Percentiles rank a stretch among this genome's conserved stretches.
phyloP scores from a whole-genome alignment of 2,888 invertebrate species.

The Augiades crinisus region DNA sequence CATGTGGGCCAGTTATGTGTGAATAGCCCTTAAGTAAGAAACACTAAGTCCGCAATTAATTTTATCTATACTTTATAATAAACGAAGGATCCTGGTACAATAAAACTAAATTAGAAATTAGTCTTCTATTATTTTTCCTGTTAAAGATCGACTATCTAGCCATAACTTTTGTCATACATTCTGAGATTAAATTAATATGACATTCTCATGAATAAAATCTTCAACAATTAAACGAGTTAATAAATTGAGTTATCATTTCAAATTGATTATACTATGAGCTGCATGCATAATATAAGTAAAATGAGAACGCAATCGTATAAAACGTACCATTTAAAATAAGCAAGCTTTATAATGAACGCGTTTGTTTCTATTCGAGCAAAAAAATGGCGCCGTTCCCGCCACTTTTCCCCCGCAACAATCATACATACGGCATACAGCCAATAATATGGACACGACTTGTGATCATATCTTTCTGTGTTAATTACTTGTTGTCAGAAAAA shows the following conservation, averaged over 20 bases:
- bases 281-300: background rate
- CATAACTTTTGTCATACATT: no score
- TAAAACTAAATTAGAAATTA: no score
- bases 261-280: background rate
- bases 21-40: no score
- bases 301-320: background rate
- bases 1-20: no score
- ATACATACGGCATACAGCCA: constrained; percentile 1
- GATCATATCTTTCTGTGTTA: constrained; percentile 2
- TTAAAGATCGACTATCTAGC: no score
- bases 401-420: constrained; percentile 2
- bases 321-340: background rate
- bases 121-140: no score
- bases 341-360: background rate
- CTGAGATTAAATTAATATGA: no score
- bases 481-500: background rate
- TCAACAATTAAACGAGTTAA: background rate
- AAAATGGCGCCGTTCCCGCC: constrained; percentile 3
- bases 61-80: no score
- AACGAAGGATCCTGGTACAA: no score
- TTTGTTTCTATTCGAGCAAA: background rate
- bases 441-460: background rate
- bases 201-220: background rate
- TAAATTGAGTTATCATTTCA: background rate
- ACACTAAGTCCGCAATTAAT: no score